Evolutionary conservation across 2,888 invertebrate genomes (phyloP).

Genomic region (Mycalesis mineus): DNA sequence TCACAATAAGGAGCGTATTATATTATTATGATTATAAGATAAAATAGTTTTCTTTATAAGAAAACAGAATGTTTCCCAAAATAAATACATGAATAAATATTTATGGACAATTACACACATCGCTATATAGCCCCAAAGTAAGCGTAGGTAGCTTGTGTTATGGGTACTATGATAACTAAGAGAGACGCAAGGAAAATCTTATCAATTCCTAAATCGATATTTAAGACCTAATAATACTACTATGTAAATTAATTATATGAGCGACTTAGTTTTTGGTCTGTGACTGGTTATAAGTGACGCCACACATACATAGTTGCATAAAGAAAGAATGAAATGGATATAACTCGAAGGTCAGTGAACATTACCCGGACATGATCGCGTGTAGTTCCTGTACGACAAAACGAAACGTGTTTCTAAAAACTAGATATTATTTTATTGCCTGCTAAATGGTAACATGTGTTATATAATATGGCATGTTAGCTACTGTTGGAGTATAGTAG

Average conservation of each 20-base stretch:
- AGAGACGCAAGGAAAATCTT: too few relatives aligned
- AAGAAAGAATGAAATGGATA: background rate
- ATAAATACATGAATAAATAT: too few relatives aligned
- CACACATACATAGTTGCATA: background rate
- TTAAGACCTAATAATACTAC: background rate
- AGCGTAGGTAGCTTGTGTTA: too few relatives aligned
- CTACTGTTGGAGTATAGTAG: background rate
- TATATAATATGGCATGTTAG: background rate
- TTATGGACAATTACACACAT: too few relatives aligned
- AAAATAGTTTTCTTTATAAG: too few relatives aligned
- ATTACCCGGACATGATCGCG: slow-evolving; percentile 1
- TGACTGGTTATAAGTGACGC: background rate
- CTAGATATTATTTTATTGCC: background rate
- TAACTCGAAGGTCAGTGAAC: background rate
- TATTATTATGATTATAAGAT: too few relatives aligned
- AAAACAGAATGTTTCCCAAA: too few relatives aligned
- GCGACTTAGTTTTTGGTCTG: background rate
- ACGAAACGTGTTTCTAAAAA: background rate
- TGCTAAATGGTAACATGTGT: background rate
- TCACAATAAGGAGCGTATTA: too few relatives aligned
- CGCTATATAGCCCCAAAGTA: too few relatives aligned
- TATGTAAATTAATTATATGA: background rate
- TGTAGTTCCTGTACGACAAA: slow-evolving; percentile 1
- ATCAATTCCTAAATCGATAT: background rate
- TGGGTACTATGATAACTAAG: too few relatives aligned